Evolutionary conservation across 2,888 invertebrate species (phyloP), one percentile per base, ranked within the genome.

Genomic region (Tribolium freemani): DNA sequence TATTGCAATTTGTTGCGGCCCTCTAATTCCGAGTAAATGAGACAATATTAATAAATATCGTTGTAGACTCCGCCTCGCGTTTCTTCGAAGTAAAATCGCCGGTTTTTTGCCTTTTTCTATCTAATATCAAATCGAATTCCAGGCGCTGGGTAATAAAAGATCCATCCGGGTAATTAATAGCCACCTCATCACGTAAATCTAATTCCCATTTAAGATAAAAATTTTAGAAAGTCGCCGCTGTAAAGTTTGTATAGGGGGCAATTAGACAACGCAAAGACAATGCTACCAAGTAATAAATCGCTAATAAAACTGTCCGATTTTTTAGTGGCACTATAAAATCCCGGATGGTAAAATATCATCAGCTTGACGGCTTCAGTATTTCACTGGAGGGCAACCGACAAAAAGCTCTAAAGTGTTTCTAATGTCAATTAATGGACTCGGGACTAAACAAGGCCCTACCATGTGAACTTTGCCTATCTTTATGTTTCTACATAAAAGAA

Each of bases 391-490:
- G 80, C 6, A 68, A 78, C 83, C 83, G 83, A 83, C 83, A 82
- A 83, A 82, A 80, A 77, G 78, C 76, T 77, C 79, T 83, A 81
- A 83, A 83, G 84, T 83, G 82, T 83, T 83, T 83, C 84, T 84
- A 84, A 84, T 82, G 83, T 84, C 83, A 82, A 83, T 83, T 84
- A 83, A 83, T 83, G 80, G 80, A 78, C 78, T 77, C 76, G 26
- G 60, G 46, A 30, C 46, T 60, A 9, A 48, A 38, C 48, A 9
- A 1, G 6, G 48, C 48, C 1, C 16, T 45, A 26, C 38, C 38
- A 38, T 26, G 26, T 26, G 16, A 31, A 5, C 9, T 31, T 31
- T 31, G 31, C 38, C 38, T 38, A 38, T 38, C 38, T 38, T 38
- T 38, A 38, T 38, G 38, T 9, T 38, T 38, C n/a, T 3, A 38